Evolutionary conservation across 1,140 invertebrate species (phyloP).

Genomic region (Heterodera schachtii): DNA sequence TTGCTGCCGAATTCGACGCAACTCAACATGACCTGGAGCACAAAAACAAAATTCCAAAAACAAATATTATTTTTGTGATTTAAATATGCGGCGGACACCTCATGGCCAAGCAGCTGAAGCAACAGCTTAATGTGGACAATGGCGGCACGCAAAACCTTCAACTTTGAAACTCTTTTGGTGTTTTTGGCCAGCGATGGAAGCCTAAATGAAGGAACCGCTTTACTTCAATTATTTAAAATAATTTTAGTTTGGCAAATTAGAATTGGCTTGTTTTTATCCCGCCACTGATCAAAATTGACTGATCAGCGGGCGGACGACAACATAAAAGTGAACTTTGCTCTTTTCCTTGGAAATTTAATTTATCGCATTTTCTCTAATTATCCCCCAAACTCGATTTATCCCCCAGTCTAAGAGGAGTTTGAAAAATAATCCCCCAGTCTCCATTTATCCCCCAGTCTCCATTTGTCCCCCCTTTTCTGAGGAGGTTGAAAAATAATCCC

Average conservation of each 20-base stretch:
- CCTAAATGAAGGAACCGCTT: not conserved
- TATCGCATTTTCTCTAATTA: too few species aligned
- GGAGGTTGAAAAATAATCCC: too few species aligned
- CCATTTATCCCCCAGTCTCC: too few species aligned
- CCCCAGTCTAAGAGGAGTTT: too few species aligned
- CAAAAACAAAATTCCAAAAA: not conserved
- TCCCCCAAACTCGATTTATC: too few species aligned
- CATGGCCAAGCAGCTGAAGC: constrained; percentile 20
- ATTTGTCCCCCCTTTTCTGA: too few species aligned
- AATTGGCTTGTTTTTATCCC: too few species aligned
- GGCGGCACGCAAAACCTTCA: constrained; percentile 52
- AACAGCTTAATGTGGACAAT: constrained; percentile 52
- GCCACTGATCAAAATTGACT: too few species aligned
- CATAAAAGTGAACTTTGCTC: not conserved
- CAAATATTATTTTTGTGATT: not conserved
- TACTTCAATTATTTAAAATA: not conserved
- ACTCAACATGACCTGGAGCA: not conserved
- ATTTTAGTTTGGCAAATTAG: too few species aligned
- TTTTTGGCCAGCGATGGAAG: constrained; percentile 28
- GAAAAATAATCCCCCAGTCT: too few species aligned
- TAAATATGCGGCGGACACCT: not conserved
- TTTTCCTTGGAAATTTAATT: too few species aligned
- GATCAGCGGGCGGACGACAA: not conserved
- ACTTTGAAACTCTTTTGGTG: constrained; percentile 55
- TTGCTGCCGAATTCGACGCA: not conserved